Percentiles rank a stretch among this genome's conserved stretches.
Conservation (phyloP, 2,797 vertebrate genomes). For the Sebastes glaucus region DNA sequence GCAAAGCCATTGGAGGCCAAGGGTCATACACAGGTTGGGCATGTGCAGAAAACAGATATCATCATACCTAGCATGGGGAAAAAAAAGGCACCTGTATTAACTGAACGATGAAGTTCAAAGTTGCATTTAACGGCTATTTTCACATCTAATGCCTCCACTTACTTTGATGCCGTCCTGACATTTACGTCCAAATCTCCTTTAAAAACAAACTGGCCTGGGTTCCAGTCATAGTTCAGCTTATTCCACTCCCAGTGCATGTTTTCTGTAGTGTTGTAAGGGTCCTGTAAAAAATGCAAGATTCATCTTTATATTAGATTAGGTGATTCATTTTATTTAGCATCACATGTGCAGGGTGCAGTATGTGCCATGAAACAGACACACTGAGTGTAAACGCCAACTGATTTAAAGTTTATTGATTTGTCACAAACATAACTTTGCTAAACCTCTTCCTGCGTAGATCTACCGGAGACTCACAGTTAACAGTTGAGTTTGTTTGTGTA, state of each 20-base stretch:
- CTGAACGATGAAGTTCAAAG: neutral
- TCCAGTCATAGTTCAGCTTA: conserved; percentile 94
- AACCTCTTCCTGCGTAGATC: neutral
- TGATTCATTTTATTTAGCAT: neutral
- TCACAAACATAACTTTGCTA: neutral
- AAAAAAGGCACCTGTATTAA: conserved; percentile 2
- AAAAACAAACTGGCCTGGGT: conserved; percentile 93
- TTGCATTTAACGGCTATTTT: neutral
- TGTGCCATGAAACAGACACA: neutral
- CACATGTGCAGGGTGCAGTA: neutral
- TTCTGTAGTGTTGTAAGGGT: conserved; percentile 98
- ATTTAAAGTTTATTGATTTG: neutral
- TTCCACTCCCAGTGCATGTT: conserved; percentile 99
- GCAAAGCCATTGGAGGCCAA: conserved; percentile 97
- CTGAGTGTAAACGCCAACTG: neutral
- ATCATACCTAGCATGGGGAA: conserved; percentile 86
- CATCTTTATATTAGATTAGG: neutral
- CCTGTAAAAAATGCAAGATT: conserved; percentile 76
- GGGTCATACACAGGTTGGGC: conserved; percentile 94
- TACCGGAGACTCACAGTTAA: neutral
- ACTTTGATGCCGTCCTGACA: conserved; percentile 98
- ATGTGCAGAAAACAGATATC: conserved; percentile 98
- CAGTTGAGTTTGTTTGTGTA: conserved; percentile 58
- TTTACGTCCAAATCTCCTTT: conserved; percentile 96
- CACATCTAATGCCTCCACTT: conserved; percentile 53